Evolutionary conservation across 2,797 vertebrate genomes (phyloP).

Genomic region (Enteromius unitaeniatus): DNA sequence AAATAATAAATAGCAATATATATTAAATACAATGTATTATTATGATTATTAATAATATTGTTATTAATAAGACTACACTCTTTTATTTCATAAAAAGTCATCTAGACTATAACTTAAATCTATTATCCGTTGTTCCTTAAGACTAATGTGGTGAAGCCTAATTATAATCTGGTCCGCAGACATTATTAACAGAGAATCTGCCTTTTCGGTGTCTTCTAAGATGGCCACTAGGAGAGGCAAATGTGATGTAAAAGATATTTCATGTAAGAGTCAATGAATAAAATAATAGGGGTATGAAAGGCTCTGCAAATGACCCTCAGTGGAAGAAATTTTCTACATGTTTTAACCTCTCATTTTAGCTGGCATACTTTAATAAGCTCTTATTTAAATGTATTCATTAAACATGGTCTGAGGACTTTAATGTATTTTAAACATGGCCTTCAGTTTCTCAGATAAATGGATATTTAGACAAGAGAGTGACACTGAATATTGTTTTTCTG

Average conservation of each 20-base stretch:
- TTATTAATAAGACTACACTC: not conserved
- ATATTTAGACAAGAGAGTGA: slow-evolving; percentile 55
- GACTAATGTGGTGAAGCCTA: slow-evolving; percentile 54
- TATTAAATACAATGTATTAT: not conserved
- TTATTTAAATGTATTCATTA: slow-evolving; percentile 64
- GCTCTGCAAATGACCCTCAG: slow-evolving; percentile 60
- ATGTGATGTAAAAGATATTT: slow-evolving; percentile 63
- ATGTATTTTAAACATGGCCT: slow-evolving; percentile 54
- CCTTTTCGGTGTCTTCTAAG: slow-evolving; percentile 45
- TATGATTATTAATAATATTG: not conserved
- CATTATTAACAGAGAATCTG: slow-evolving; percentile 59
- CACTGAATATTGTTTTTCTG: slow-evolving; percentile 14
- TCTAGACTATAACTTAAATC: slow-evolving; percentile 50
- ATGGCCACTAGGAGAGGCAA: slow-evolving; percentile 54
- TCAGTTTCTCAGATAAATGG: slow-evolving; percentile 63
- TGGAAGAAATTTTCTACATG: slow-evolving; percentile 57
- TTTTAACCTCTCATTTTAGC: slow-evolving; percentile 65
- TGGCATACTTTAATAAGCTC: slow-evolving; percentile 59
- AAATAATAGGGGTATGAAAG: slow-evolving; percentile 66
- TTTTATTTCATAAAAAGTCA: not conserved
- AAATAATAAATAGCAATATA: not conserved
- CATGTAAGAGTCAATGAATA: slow-evolving; percentile 62
- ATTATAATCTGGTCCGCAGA: slow-evolving; percentile 52
- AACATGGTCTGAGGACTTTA: slow-evolving; percentile 56
- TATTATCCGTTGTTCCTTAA: slow-evolving; percentile 47